phyloP scores from a whole-genome alignment of 1,140 invertebrate genomes.

The Cyrtorhinus lividipennis region DNA sequence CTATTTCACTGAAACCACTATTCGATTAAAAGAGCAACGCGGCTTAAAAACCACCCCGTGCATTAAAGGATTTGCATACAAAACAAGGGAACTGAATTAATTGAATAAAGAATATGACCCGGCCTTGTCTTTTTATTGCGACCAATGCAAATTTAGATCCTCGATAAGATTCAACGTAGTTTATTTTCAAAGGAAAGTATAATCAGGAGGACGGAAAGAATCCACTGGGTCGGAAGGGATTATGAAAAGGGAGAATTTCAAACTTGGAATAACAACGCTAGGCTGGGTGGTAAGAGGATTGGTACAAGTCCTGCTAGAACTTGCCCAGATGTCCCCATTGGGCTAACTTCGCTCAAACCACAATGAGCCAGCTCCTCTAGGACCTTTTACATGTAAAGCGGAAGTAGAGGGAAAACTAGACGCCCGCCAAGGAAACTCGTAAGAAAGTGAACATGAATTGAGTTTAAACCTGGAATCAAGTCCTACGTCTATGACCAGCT shows the following conservation, averaged over 20 bases:
- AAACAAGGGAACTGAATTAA: slow-evolving; percentile 3
- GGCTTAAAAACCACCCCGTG: not conserved
- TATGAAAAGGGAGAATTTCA: slow-evolving; percentile 4
- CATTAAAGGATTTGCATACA: slow-evolving; percentile 8
- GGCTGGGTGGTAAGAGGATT: slow-evolving; percentile 28
- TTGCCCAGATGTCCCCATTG: slow-evolving; percentile 37
- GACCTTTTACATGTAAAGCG: slow-evolving; percentile 3
- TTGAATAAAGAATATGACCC: slow-evolving; percentile 7
- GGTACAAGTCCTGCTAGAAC: slow-evolving; percentile 53
- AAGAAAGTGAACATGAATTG: too few species aligned
- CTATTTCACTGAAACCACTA: not conserved
- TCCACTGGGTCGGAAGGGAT: not conserved
- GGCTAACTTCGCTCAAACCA: not conserved
- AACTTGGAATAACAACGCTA: slow-evolving; percentile 3
- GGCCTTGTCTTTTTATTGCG: not conserved
- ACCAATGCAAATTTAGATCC: slow-evolving; percentile 5
- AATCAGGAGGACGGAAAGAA: not conserved
- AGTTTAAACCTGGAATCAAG: too few species aligned
- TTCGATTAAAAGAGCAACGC: slow-evolving; percentile 1
- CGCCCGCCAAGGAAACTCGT: too few species aligned
- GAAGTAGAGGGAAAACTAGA: not conserved
- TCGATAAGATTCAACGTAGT: slow-evolving; percentile 1
- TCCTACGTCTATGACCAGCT: too few species aligned
- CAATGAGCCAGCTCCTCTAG: not conserved
- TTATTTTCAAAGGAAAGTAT: not conserved